Conservation (phyloP, 1,140 invertebrate species). For the Bombus pyrosoma region DNA sequence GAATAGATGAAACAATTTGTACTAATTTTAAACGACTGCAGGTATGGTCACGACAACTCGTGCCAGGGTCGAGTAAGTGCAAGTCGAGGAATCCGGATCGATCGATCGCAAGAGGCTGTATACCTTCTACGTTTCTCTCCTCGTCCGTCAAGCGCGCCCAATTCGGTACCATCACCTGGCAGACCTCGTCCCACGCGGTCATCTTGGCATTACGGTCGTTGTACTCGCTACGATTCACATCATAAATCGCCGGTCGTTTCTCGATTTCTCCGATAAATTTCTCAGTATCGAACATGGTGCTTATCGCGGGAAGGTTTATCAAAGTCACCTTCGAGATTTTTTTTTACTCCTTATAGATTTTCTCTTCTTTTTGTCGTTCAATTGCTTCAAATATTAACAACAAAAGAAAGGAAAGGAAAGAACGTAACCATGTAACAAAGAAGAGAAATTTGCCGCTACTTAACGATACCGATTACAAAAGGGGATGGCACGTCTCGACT, state of each 20-base stretch:
- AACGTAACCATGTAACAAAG: neutral
- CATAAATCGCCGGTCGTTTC: conserved; percentile 78
- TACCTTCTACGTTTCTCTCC: conserved; percentile 77
- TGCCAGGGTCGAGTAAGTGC: conserved; percentile 37
- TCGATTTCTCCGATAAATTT: conserved; percentile 77
- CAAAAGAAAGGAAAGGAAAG: neutral
- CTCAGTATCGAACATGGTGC: conserved; percentile 76
- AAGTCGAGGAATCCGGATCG: conserved; percentile 62
- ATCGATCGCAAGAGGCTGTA: conserved; percentile 62
- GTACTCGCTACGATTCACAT: conserved; percentile 75
- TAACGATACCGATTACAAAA: neutral
- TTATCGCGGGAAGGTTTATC: neutral
- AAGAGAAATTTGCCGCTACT: neutral
- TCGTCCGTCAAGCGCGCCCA: conserved; percentile 75
- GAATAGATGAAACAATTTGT: neutral
- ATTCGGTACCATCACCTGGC: conserved; percentile 74
- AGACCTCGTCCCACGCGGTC: conserved; percentile 78
- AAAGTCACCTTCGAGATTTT: neutral
- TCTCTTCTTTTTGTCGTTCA: neutral
- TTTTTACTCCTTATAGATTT: neutral
- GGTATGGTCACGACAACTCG: neutral
- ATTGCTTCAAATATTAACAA: neutral
- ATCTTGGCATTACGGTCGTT: conserved; percentile 77
- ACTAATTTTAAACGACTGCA: conserved; percentile 37
- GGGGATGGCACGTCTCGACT: neutral